A percentile compares a stretch with the other conserved stretches of the same genome.
Evolutionary conservation across 1,140 invertebrate genomes (phyloP).

Genomic region (Diabrotica virgifera): DNA sequence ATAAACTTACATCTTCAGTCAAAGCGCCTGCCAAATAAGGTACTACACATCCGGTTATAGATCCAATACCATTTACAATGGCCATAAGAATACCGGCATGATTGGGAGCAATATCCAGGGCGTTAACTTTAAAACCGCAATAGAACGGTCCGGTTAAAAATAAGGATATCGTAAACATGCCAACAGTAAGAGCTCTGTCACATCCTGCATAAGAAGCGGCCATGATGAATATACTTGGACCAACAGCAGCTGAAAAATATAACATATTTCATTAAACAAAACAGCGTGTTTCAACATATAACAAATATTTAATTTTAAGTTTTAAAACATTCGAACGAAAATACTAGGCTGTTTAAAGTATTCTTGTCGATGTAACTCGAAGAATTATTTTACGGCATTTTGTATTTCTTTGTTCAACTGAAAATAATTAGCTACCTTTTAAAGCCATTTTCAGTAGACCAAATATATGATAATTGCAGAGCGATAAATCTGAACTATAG

Average conservation of each 20-base stretch:
- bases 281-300: too few species aligned
- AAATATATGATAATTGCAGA: too few species aligned
- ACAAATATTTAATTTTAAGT: too few species aligned
- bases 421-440: too few species aligned
- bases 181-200: constrained; percentile 59
- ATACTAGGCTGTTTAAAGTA: too few species aligned
- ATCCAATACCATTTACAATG: not conserved
- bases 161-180: constrained; percentile 69
- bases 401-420: too few species aligned
- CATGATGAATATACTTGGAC: constrained; percentile 74
- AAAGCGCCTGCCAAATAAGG: constrained; percentile 69
- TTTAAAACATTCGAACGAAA: too few species aligned
- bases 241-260: constrained; percentile 58
- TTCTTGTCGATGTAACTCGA: too few species aligned
- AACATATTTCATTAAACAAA: too few species aligned
- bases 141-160: constrained; percentile 74
- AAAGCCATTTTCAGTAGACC: too few species aligned
- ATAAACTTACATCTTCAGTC: constrained; percentile 40
- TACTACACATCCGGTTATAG: constrained; percentile 72
- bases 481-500: too few species aligned
- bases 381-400: too few species aligned
- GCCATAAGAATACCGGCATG: constrained; percentile 81
- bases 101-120: constrained; percentile 79
- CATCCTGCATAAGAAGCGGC: constrained; percentile 79
- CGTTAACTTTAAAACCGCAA: constrained; percentile 75